These are phyloP conservation scores for Gambusia affinis DNA, from an alignment of 2,113 vertebrate genomes.

Conservation along the genomic window DNA sequence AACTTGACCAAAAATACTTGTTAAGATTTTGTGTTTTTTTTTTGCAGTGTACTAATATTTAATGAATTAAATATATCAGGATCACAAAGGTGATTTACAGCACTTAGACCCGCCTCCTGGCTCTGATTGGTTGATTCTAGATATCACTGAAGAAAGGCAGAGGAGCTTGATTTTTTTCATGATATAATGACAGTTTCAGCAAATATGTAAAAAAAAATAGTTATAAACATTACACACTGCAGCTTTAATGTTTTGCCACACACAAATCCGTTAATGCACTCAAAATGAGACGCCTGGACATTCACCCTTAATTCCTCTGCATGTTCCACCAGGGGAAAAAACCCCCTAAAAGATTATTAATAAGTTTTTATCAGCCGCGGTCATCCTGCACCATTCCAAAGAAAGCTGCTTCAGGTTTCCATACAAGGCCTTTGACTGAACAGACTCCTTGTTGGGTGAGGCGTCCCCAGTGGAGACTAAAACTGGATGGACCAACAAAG, in stretches of 20 bases:
- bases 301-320: constrained; percentile 7
- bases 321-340: background rate
- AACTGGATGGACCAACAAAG: constrained; percentile 35
- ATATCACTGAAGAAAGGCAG: too few relatives aligned
- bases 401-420: constrained; percentile 53
- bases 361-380: background rate
- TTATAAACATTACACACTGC: too few relatives aligned
- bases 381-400: constrained; percentile 32
- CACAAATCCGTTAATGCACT: background rate
- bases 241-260: constrained; percentile 17
- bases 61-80: too few relatives aligned
- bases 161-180: too few relatives aligned
- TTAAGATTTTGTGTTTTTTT: too few relatives aligned
- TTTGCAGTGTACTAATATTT: too few relatives aligned
- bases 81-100: too few relatives aligned
- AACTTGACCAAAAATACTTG: too few relatives aligned
- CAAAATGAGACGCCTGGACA: constrained; percentile 4
- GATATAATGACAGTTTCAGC: too few relatives aligned
- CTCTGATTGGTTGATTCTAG: too few relatives aligned
- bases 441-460: constrained; percentile 54
- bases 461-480: constrained; percentile 68
- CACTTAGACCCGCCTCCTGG: too few relatives aligned
- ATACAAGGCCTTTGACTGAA: constrained; percentile 73
- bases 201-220: too few relatives aligned
- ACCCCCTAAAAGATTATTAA: background rate